Evolutionary conservation across 1,140 invertebrate species (phyloP).

Genomic region (Campoletis sonorensis): DNA sequence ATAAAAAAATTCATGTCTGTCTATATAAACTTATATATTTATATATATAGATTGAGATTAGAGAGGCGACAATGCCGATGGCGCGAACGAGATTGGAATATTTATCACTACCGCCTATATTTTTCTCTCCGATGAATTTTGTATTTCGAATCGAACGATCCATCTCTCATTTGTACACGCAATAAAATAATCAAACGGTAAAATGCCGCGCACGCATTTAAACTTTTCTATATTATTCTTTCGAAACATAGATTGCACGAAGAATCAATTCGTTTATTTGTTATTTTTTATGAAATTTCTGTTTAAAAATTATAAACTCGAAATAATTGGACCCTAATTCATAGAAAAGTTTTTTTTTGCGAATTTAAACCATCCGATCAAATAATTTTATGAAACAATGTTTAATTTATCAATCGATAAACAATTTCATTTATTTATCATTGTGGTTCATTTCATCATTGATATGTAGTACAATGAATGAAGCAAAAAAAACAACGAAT

Average conservation of each 20-base stretch:
- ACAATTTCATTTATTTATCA: too few relatives aligned
- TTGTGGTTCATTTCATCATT: too few relatives aligned
- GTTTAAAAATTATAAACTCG: too few relatives aligned
- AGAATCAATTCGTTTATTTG: not conserved
- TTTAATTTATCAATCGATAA: too few relatives aligned
- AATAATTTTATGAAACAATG: too few relatives aligned
- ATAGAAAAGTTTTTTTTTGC: too few relatives aligned
- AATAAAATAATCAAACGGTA: not conserved
- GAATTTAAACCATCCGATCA: too few relatives aligned
- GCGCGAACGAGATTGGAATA: not conserved
- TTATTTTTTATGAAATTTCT: not conserved
- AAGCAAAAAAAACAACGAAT: too few relatives aligned
- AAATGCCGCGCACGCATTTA: conserved; percentile 1
- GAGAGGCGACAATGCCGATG: conserved; percentile 1
- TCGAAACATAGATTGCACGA: not conserved
- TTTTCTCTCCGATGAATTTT: not conserved
- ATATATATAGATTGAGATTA: not conserved
- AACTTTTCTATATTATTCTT: not conserved
- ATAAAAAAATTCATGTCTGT: too few relatives aligned
- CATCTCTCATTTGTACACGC: not conserved
- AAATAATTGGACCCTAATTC: not conserved
- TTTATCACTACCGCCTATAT: not conserved
- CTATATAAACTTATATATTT: too few relatives aligned
- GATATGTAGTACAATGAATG: too few relatives aligned
- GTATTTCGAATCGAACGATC: not conserved